Base-by-base conservation (phyloP, 2,797 vertebrate genomes). In the Choloepus didactylus region DNA sequence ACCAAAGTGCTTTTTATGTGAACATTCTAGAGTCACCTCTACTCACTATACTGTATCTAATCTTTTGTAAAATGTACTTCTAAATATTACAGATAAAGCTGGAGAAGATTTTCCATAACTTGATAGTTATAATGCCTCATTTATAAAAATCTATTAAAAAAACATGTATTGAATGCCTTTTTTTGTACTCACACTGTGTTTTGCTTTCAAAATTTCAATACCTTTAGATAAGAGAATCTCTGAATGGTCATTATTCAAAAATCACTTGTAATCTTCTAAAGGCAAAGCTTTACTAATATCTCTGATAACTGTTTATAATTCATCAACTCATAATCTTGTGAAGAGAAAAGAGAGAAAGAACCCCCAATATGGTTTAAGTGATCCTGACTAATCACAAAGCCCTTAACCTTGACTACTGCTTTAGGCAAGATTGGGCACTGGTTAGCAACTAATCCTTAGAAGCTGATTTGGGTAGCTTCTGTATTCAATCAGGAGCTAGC, bases 181-280 rank as follows among this genome's bases (percentile, higher is more conserved):
- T 82, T 66, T 66, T 16, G 82, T 6, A 81, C 92, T 81, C 49
- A 95, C 35, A 25, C 10, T 83, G 18, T 54, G 41, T 49, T 92
- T 92, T 91, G 49, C 49, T 93, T 97, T 95, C 41, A 79, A 94
- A 95, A 94, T 83, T 69, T 31, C 79, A 89, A 85, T 91, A 89
- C 4, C 6, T 31, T 91, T 67, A 87, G 46, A 70, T 21, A 91
- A 44, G 16, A 96, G 73, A 76, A 79, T 87, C 69, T 93, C 81
- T 93, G 91, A 87, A 75, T 38, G 15, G 6, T 66, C 79, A 80
- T 95, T 81, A 93, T 38, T 93, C 92, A 80, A 92, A 92, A 91
- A 41, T 76, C 1, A 91, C 12, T 11, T 88, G 62, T 49, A 72
- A 88, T 92, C 67, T 77, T 93, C 59, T 95, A 86, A 95, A 87